Percentiles rank a stretch among this genome's conserved stretches.
These are phyloP conservation scores for Agonopterix arenella DNA, from an alignment of 2,888 invertebrate species.

Conservation along the genomic window DNA sequence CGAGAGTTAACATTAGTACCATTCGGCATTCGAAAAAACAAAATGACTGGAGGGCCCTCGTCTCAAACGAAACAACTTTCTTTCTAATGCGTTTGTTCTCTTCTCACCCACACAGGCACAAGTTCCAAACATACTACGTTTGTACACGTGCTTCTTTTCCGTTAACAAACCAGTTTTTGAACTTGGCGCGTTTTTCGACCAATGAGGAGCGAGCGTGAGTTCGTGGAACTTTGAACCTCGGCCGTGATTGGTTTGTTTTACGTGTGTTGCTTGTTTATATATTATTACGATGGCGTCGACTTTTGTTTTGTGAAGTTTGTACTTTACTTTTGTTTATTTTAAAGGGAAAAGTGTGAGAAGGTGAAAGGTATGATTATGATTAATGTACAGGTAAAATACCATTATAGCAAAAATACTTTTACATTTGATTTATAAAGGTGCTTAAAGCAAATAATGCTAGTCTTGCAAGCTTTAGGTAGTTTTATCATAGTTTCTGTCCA, in stretches of 20 bases:
- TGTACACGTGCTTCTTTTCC: conserved; percentile 33
- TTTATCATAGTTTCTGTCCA: too few species aligned
- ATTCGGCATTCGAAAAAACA: conserved; percentile 13
- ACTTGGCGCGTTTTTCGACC: conserved; percentile 51
- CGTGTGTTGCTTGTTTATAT: too few species aligned
- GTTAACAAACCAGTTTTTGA: conserved; percentile 41
- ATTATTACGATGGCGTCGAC: neutral
- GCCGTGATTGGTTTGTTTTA: conserved; percentile 36
- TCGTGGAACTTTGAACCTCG: conserved; percentile 64
- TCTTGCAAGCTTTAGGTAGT: too few species aligned
- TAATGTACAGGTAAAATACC: too few species aligned
- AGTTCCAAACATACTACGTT: neutral
- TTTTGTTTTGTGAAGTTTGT: conserved; percentile 3
- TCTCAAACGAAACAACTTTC: conserved; percentile 20
- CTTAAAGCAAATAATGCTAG: too few species aligned
- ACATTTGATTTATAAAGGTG: too few species aligned
- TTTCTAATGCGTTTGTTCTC: conserved; percentile 4
- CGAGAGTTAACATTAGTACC: neutral
- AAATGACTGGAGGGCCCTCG: conserved; percentile 8
- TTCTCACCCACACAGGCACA: conserved; percentile 5
- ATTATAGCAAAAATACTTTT: too few species aligned
- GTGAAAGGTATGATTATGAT: too few species aligned
- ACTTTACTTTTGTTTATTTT: too few species aligned
- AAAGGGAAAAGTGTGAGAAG: too few species aligned
- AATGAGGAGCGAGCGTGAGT: conserved; percentile 42